A percentile compares a stretch with the other conserved stretches of the same genome.
Conservation (phyloP, 2,113 vertebrate genomes). For the Corythornis cristatus region DNA sequence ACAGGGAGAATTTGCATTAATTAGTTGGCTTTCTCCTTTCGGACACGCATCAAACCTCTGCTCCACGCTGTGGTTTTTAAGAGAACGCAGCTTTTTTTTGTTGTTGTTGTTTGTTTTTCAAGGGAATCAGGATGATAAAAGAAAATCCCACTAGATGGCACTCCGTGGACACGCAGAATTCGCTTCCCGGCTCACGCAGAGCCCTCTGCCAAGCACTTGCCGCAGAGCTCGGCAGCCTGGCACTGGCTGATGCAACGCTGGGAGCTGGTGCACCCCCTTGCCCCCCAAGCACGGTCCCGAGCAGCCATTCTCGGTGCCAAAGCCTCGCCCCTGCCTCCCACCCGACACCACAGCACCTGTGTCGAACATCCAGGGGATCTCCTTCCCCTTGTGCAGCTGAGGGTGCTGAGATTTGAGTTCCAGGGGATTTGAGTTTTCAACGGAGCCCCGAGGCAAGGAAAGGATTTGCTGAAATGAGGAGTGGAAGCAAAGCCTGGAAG, state of each 20-base stretch:
- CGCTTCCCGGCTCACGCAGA: rapidly evolving
- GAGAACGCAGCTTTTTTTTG: neutral
- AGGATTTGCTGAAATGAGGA: neutral
- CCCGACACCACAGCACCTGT: rapidly evolving
- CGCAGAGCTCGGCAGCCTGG: neutral
- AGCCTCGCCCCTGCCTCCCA: neutral
- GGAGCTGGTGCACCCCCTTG: neutral
- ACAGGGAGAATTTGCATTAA: neutral
- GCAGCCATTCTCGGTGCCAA: rapidly evolving
- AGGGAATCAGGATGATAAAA: rapidly evolving
- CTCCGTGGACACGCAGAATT: neutral
- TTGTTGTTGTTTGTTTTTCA: neutral
- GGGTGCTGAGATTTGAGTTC: rapidly evolving
- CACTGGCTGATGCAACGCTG: neutral
- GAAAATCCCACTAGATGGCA: constrained; percentile 60
- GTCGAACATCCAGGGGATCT: rapidly evolving
- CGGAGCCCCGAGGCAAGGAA: neutral
- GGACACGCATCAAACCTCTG: neutral
- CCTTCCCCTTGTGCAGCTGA: rapidly evolving
- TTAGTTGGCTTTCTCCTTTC: neutral
- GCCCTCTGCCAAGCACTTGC: neutral
- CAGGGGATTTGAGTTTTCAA: neutral
- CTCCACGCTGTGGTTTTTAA: neutral
- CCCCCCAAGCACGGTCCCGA: rapidly evolving
- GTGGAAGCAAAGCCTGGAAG: neutral